Base-by-base conservation (phyloP, 2,888 invertebrate species). In the Drosophila longiperda region DNA sequence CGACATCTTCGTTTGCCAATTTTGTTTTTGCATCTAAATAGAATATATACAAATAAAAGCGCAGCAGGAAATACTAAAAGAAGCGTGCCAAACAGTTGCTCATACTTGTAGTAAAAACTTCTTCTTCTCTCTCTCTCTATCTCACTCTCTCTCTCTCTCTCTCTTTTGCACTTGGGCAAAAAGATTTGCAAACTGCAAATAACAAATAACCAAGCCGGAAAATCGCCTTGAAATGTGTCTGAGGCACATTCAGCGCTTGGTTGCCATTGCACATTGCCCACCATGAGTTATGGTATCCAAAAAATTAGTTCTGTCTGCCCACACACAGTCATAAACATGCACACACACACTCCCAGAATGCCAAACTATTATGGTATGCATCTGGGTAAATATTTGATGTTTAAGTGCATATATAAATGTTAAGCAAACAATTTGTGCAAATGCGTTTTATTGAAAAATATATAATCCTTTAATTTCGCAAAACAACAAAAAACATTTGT, bases 181-280 rank as follows among this genome's bases (percentile, higher is more conserved):
- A 63, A 64, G 60, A 69, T 79, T 66, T 64, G 60, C 53, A 70
- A 75, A 65, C 38, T 54, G 69, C 54, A 66, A 73, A 85, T 73
- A 85, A 73, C 71, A 78, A 83, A 73, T 66, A 85, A 52, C 7
- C 64, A 73, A 69, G 66, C 72, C 70, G 78, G 84, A 89, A 81
- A 89, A 76, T 81, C 82, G 79, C 78, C 88, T 79, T 85, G 81
- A 89, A 87, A 87, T 87, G 80, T 87, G 86, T 85, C 86, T 88
- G 73, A 73, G 73, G 69, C 83, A 82, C 75, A 87, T 73, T 76
- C 69, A 49, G 59, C 53, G 54, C 64, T 65, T 32, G 15, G 15
- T 17, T 54, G 26, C 36, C 36, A 36, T 55, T 36, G 73, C 72
- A 42, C 40, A 40, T 20, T 12, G n/a, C n/a, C n/a, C 74, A 64